Base-by-base conservation (phyloP, 2,888 invertebrate genomes). In the Scelioninae gen. 2 region DNA sequence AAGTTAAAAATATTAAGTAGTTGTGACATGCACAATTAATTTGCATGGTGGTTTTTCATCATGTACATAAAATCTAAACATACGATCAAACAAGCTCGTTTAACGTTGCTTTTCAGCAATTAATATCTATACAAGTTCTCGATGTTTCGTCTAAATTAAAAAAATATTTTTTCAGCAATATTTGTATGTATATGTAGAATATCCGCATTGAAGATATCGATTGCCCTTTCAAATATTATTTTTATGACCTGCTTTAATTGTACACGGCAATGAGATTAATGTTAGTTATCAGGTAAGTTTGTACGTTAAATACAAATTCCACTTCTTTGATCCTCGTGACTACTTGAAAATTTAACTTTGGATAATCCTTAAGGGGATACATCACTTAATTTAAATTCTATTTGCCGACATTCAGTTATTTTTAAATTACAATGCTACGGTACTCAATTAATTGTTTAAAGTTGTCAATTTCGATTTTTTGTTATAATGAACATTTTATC, bases 151-250 rank as follows among this genome's bases (percentile, higher is more conserved):
- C 55, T 69, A 69, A 69, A 70, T 57, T 70, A 63, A 60, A 73
- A 73, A 73, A 73, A 73, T 73, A 73, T 73, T 43, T 57, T 61
- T 57, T 10, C 43, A 55, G 60, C 48, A 57, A 68, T 37, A 63
- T 68, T 43, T 64, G 22, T 63, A 63, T 71, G 43, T 57, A 48
- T 63, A 64, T 50, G 52, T 39, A 48, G 64, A 50, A 64, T 58
- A 48, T 55, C 35, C 39, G 50, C 18, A 37, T 11, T 41, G n/a
- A n/a, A 50, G 13, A 41, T 48, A 43, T 43, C 35, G 18, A 57
- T 28, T 52, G 50, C 58, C 31, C 37, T 9, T 60, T 68, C 60
- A 28, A 25, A 58, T 60, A 41, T 60, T 41, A 28, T 37, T 6
- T 35, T 65, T 15, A 39, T 48, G 39, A 39, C 31, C 37, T 46